Evolutionary conservation across 2,888 invertebrate genomes (phyloP), one percentile per base, ranked within the genome.

Genomic region (Salticus scenicus): DNA sequence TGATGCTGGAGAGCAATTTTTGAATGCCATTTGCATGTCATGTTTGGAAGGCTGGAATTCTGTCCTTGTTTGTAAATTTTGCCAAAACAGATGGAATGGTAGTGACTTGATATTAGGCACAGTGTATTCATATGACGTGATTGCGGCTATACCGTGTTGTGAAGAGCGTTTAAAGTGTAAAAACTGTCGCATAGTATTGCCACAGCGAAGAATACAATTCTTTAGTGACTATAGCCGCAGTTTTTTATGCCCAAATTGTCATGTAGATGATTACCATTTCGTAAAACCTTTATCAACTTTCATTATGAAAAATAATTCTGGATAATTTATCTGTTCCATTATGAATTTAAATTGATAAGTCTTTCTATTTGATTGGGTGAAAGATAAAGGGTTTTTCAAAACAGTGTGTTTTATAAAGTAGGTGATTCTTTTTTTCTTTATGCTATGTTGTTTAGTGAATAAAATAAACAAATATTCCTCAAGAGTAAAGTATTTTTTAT

Each of bases 101-200:
- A 95, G 96, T 30, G 96, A 97, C 74, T 94, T 98, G 88, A 96
- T 98, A 82, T 94, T 98, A 83, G 98, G 98, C 89, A 98, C 98
- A 88, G 98, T 98, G 97, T 99, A 99, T 93, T 96, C 97, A 87
- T 99, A 98, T 91, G 98, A 99, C 92, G 97, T 99, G 89, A 98
- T 99, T 92, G 98, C 98, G 91, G 97, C 98, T 87, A 96, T 96
- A 92, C 97, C 98, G 24, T 99, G 98, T 92, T 98, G 98, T 92
- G 94, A 95, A 90, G 97, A 97, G 90, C 94, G 98, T 89, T 94
- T 98, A 75, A 94, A 97, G 95, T 98, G 98, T 93, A 97, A 96
- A 93, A 94, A 94, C 91, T 98, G 98, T 93, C 94, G 96, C 66
- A 94, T 98, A 88, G 94, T 97, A 89, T 95, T 96, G 91, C 96